Base-by-base conservation (phyloP, 2,797 vertebrate species). In the Brachyrhaphis roseni region DNA sequence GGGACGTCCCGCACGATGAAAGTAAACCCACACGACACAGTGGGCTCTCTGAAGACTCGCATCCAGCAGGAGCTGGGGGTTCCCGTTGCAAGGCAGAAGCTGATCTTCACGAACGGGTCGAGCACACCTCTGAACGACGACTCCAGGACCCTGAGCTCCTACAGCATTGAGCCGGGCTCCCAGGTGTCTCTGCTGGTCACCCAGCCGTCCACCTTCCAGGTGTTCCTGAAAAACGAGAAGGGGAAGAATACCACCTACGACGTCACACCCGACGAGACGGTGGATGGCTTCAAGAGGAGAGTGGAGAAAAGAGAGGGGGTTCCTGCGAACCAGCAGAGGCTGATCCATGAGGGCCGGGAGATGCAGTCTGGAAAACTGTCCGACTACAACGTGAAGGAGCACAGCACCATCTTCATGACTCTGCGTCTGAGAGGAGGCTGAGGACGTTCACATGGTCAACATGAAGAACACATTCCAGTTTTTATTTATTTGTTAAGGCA, bases 391-490 rank as follows among this genome's bases (percentile, higher is more conserved):
- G 86, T 96, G 20, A 0, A 0, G 2, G 8, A 62, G 0, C 18
- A 0, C 6, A 91, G 93, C 88, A 96, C 92, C 79, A 94, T 96
- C 77, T 0, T 75, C 28, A 2, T 95, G 80, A 64, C 1, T 0
- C 46, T 94, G 1, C 93, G 90, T 0, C 93, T 96, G 26, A 91
- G 91, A 86, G 95, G 94, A 82, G 95, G 95, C 74, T 93, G 77
- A 94, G 70, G 78, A 84, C 39, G 0, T 18, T 3, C n/a, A n/a
- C n/a, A n/a, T n/a, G n/a, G 8, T 11, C 77, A 39, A 12, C 10
- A 8, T 34, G 31, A 4, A 79, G n/a, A 6, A 23, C 8, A 26
- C 64, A 2, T 39, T 55, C 43, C 8, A 28, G 6, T 1, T 2
- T 81, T 76, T 78, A 64, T 41, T 68, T 68, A 68, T 41, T 68